Conservation (phyloP, 2,113 vertebrate genomes). For the Antechinus stuartii region DNA sequence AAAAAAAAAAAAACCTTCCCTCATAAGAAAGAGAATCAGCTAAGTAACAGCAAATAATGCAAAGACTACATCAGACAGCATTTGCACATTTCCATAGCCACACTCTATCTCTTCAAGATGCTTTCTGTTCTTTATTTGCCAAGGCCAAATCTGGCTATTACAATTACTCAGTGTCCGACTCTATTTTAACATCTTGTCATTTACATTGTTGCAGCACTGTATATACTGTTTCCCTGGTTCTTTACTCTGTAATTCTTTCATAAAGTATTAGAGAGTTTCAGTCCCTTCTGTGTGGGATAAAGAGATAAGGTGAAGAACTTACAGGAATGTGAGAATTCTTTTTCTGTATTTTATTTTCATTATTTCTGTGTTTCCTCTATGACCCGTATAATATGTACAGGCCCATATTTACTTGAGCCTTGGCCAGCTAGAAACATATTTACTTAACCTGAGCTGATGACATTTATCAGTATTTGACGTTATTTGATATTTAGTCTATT, state of each 20-base stretch:
- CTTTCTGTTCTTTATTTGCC: background rate
- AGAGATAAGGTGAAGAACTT: no score
- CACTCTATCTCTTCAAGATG: background rate
- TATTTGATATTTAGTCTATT: no score
- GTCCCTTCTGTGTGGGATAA: no score
- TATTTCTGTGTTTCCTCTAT: no score
- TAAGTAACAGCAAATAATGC: background rate
- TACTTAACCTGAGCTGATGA: no score
- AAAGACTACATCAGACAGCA: background rate
- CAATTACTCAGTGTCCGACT: background rate
- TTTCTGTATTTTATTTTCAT: no score
- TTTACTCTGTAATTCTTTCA: background rate
- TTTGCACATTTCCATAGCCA: background rate
- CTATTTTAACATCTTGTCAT: background rate
- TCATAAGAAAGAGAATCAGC: background rate
- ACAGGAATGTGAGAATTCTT: no score
- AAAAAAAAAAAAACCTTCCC: background rate
- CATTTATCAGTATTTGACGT: no score
- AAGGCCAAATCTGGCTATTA: background rate
- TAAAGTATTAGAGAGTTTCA: background rate
- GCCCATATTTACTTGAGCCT: no score
- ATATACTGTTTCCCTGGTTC: background rate
- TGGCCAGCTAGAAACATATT: no score
- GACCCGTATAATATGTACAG: no score
- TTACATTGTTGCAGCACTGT: background rate